phyloP scores from a whole-genome alignment of 2,113 vertebrate genomes.

The Nipponia nippon region DNA sequence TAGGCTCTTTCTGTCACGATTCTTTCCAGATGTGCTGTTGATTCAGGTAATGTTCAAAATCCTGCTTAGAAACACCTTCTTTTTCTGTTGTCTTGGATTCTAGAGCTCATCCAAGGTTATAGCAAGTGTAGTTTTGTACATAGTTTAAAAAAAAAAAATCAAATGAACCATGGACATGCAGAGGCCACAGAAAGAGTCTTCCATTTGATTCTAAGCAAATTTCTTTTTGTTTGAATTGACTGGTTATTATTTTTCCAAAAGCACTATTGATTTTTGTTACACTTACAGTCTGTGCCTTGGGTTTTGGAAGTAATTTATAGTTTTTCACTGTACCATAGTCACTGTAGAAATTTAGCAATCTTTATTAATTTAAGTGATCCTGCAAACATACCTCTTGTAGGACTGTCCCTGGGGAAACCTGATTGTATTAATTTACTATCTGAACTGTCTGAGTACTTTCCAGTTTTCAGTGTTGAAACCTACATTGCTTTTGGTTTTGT shows the following conservation, averaged over 20 bases:
- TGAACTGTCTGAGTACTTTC: background rate
- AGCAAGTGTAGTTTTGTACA: background rate
- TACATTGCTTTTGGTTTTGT: background rate
- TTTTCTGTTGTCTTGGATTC: background rate
- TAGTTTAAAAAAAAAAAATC: background rate
- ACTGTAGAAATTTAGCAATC: background rate
- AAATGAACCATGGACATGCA: background rate
- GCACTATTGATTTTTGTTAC: background rate
- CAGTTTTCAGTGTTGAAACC: background rate
- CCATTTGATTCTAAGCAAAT: background rate
- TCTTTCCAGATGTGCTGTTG: conserved; percentile 70
- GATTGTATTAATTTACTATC: background rate
- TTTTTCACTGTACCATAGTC: background rate
- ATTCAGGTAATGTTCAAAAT: conserved; percentile 63
- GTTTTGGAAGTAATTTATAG: background rate
- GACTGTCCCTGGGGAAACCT: background rate
- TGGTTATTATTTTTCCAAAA: background rate
- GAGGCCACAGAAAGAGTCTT: background rate
- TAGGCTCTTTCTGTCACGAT: conserved; percentile 43
- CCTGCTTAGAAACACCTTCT: background rate
- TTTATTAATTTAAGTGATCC: background rate
- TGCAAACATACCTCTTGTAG: background rate
- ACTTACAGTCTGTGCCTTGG: background rate
- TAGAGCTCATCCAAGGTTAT: background rate
- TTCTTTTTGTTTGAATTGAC: background rate